Evolutionary conservation across 2,888 invertebrate species (phyloP), one percentile per base, ranked within the genome.

Genomic region (Drosophila mulleri): DNA sequence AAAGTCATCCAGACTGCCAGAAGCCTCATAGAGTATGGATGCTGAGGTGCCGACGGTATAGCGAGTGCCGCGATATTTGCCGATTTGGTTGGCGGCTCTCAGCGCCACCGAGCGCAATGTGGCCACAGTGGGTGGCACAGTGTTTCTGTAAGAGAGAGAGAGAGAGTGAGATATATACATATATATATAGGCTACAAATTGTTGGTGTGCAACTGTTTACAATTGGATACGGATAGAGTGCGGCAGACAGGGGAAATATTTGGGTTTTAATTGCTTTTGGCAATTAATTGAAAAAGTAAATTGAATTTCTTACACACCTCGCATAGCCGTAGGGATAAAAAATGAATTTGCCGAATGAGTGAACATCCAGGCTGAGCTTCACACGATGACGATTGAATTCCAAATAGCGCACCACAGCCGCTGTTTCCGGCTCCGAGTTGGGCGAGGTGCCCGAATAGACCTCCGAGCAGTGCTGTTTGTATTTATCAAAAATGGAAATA

Each of bases 1-100:
- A 91, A 94, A 96, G 84, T 96, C 96, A 85, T 95, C 95, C 75
- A 95, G 93, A 42, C 95, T 95, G 42, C 96, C 96, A 48, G 92
- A 91, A 39, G 95, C 94, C 18, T 93, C 92, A 75, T 95, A 95
- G 76, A 94, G 93, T 8, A 95, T 89, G 16, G 94, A 93, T 1
- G 94, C 89, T 0, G 93, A 93, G 3, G 94, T 94, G 4, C 95
- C 95, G 53, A 94, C 94, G 1, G 92, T 88, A 72, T 95, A 95
- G 14, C 82, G 83, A 3, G 92, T 78, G 93, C 92, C 72, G 91
- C 89, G 57, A 77, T 92, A 92, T 82, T 89, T 92, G 71, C 90
- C 91, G 72, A 93, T 93, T 85, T 92, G 92, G 67, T 85, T 90
- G 73, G 92, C 92, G 64, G 92, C 93, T 59, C 92, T 85, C 73